A percentile compares a stretch with the other conserved stretches of the same genome.
phyloP scores from a whole-genome alignment of 2,113 vertebrate genomes.

The Xiphophorus maculatus region DNA sequence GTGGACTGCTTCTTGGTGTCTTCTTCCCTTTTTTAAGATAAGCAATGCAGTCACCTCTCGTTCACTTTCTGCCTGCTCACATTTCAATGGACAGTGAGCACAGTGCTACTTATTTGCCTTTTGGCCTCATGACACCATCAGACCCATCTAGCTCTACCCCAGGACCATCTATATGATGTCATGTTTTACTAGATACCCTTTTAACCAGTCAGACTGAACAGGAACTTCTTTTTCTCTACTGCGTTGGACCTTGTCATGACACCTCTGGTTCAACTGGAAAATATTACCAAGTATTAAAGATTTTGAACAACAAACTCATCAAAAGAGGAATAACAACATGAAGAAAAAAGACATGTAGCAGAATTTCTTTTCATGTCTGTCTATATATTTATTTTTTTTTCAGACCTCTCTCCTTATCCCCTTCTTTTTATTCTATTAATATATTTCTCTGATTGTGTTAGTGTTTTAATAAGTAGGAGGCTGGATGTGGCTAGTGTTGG shows the following conservation, averaged over 20 bases:
- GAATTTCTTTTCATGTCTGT: conserved; percentile 72
- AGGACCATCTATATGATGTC: conserved; percentile 73
- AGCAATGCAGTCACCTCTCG: conserved; percentile 74
- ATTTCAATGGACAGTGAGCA: conserved; percentile 66
- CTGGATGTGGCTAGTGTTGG: conserved; percentile 83
- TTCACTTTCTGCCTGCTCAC: conserved; percentile 59
- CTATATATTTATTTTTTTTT: conserved; percentile 75
- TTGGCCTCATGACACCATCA: conserved; percentile 74
- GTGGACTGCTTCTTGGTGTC: conserved; percentile 65
- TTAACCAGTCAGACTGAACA: conserved; percentile 68
- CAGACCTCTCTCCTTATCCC: conserved; percentile 60
- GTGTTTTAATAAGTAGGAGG: conserved; percentile 80
- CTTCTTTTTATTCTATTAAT: conserved; percentile 74
- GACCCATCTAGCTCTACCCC: conserved; percentile 76
- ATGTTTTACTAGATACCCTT: conserved; percentile 73
- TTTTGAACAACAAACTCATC: conserved; percentile 74
- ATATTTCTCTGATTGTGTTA: conserved; percentile 81
- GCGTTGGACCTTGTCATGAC: conserved; percentile 64
- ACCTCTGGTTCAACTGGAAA: conserved; percentile 64
- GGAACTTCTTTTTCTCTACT: conserved; percentile 56
- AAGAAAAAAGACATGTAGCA: conserved; percentile 81
- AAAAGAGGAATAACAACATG: conserved; percentile 73
- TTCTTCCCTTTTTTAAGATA: conserved; percentile 76
- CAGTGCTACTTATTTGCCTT: conserved; percentile 67
- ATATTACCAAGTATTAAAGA: conserved; percentile 58